A percentile compares a stretch with the other conserved stretches of the same genome.
Conservation (phyloP, 2,888 invertebrate species). For the Blastobasis lacticolella region DNA sequence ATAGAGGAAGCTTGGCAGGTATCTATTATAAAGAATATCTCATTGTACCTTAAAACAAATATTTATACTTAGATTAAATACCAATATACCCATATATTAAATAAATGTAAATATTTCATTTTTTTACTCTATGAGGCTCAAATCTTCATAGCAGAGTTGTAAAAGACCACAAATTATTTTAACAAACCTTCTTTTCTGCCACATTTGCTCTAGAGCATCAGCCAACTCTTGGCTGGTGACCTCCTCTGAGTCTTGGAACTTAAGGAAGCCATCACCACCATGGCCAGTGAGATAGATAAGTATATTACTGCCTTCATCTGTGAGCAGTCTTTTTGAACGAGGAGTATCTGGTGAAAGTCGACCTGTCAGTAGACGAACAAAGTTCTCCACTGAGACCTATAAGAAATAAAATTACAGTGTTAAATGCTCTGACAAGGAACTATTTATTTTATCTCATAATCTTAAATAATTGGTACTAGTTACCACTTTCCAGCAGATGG, state of each 20-base stretch:
- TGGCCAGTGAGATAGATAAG: conserved; percentile 96
- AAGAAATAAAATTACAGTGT: conserved; percentile 13
- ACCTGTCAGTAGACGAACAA: conserved; percentile 96
- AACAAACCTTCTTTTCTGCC: conserved; percentile 90
- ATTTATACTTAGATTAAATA: neutral
- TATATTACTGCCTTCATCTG: conserved; percentile 97
- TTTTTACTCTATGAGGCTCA: too few species aligned
- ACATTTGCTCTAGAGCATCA: conserved; percentile 99
- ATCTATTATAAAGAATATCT: conserved; percentile 98
- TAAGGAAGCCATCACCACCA: conserved; percentile 98
- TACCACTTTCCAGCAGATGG: too few species aligned
- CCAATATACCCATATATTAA: neutral
- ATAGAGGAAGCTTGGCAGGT: conserved; percentile 99
- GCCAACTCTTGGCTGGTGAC: conserved; percentile 98
- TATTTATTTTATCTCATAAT: too few species aligned
- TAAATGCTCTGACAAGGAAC: neutral
- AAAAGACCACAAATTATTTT: too few species aligned
- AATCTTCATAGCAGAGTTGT: too few species aligned
- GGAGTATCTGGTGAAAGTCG: conserved; percentile 94
- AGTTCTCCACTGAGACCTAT: conserved; percentile 97
- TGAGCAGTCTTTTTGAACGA: conserved; percentile 93
- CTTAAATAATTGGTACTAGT: too few species aligned
- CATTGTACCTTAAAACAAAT: conserved; percentile 86
- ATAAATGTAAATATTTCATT: neutral
- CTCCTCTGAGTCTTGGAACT: conserved; percentile 99